phyloP scores from a whole-genome alignment of 2,797 vertebrate species.

The Lagodon rhomboides region DNA sequence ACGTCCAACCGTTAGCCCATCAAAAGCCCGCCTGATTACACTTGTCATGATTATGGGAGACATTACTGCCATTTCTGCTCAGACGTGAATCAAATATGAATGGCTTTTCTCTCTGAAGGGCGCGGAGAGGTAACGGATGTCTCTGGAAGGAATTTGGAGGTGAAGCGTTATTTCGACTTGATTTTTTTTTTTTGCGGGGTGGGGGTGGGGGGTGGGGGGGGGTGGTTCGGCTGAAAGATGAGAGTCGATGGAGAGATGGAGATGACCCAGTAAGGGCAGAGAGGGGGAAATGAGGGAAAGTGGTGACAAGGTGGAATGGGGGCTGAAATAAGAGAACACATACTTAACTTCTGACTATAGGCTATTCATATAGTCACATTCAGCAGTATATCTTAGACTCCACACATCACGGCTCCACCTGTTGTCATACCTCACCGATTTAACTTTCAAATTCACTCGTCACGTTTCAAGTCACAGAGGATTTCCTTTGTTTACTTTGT shows the following conservation, averaged over 20 bases:
- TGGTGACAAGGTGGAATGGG: conserved; percentile 65
- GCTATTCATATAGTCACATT: conserved; percentile 41
- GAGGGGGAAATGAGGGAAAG: conserved; percentile 52
- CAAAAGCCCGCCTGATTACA: conserved; percentile 82
- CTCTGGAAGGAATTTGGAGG: conserved; percentile 80
- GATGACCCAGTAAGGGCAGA: conserved; percentile 62
- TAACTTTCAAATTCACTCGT: conserved; percentile 4
- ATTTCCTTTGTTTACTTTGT: conserved; percentile 19
- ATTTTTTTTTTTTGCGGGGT: conserved; percentile 45
- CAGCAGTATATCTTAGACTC: conserved; percentile 26
- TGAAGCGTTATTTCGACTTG: conserved; percentile 80
- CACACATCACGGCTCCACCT: conserved; percentile 41
- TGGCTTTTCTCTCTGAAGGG: conserved; percentile 66
- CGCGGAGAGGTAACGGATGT: conserved; percentile 65
- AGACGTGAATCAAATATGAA: conserved; percentile 82
- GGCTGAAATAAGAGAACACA: conserved; percentile 64
- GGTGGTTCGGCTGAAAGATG: conserved; percentile 73
- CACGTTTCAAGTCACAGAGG: background rate
- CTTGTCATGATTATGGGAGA: conserved; percentile 78
- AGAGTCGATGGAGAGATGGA: conserved; percentile 67
- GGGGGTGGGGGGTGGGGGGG: conserved; percentile 14
- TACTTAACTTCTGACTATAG: conserved; percentile 56
- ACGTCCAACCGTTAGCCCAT: conserved; percentile 72
- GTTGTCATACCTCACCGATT: conserved; percentile 39
- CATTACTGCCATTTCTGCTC: conserved; percentile 82